Percentiles rank a stretch among this genome's conserved stretches.
Evolutionary conservation across 2,797 vertebrate genomes (phyloP).

Genomic region (Picus viridis): DNA sequence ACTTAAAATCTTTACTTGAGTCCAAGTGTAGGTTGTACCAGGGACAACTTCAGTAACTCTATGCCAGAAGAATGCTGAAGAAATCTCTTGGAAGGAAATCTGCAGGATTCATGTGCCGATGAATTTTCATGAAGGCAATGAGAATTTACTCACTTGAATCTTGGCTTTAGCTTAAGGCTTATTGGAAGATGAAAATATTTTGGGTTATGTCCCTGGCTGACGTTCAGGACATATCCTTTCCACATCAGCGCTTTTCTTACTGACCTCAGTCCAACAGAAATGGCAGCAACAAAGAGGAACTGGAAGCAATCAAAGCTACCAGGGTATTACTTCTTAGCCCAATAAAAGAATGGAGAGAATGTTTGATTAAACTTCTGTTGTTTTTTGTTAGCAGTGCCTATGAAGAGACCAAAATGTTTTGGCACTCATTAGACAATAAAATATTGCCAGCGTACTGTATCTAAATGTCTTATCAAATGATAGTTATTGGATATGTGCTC

Average conservation of each 20-base stretch:
- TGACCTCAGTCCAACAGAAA: not conserved
- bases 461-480: not conserved
- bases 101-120: not conserved
- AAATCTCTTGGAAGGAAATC: not conserved
- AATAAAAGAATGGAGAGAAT: not conserved
- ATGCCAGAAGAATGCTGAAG: not conserved
- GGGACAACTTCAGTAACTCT: not conserved
- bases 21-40: not conserved
- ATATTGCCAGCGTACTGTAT: not conserved
- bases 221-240: constrained; percentile 5
- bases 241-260: not conserved
- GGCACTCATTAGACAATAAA: not conserved
- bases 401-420: not conserved
- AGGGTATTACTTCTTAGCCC: not conserved
- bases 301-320: not conserved
- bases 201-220: not conserved
- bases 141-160: not conserved
- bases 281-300: not conserved
- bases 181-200: constrained; percentile 18
- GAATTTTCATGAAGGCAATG: not conserved
- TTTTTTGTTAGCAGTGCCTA: not conserved
- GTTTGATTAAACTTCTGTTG: not conserved
- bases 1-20: constrained; percentile 34
- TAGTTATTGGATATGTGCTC: not conserved
- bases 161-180: constrained; percentile 34